Conservation (phyloP, 2,113 vertebrate species). For the Corythoichthys intestinalis region DNA sequence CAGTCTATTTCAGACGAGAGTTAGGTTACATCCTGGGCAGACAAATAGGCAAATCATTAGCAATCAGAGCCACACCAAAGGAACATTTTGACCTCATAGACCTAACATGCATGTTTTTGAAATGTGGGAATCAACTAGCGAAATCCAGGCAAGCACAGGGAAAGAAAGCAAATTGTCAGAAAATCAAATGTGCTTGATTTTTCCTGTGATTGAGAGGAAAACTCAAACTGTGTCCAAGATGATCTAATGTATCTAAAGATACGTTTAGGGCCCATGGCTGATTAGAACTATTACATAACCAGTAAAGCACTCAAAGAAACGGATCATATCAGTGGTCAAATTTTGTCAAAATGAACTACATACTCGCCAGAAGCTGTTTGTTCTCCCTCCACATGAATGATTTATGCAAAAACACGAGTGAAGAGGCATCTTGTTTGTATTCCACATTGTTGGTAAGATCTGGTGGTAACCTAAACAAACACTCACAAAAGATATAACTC, state of each 20-base stretch:
- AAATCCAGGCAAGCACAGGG: too few relatives aligned
- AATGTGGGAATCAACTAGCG: too few relatives aligned
- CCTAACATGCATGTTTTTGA: too few relatives aligned
- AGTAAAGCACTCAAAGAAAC: slow-evolving; percentile 9
- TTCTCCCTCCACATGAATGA: slow-evolving; percentile 47
- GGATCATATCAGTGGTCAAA: slow-evolving; percentile 8
- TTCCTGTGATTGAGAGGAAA: too few relatives aligned
- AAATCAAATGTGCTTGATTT: too few relatives aligned
- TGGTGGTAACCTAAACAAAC: slow-evolving; percentile 4
- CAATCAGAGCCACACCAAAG: too few relatives aligned
- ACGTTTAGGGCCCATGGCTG: not conserved
- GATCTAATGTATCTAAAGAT: not conserved
- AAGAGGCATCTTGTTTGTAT: not conserved
- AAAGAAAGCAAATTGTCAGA: too few relatives aligned
- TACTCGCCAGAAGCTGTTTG: slow-evolving; percentile 26
- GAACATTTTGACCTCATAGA: too few relatives aligned
- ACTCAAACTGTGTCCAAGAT: too few relatives aligned
- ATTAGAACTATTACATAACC: slow-evolving; percentile 9
- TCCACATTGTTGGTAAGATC: slow-evolving; percentile 18
- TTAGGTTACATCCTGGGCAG: too few relatives aligned
- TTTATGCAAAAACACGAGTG: slow-evolving; percentile 37
- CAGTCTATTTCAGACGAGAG: too few relatives aligned
- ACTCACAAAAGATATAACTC: not conserved
- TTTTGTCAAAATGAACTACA: slow-evolving; percentile 6
- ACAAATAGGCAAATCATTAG: too few relatives aligned